Conservation (phyloP, 2,888 invertebrate species). For the Arrhopalites spinosus region DNA sequence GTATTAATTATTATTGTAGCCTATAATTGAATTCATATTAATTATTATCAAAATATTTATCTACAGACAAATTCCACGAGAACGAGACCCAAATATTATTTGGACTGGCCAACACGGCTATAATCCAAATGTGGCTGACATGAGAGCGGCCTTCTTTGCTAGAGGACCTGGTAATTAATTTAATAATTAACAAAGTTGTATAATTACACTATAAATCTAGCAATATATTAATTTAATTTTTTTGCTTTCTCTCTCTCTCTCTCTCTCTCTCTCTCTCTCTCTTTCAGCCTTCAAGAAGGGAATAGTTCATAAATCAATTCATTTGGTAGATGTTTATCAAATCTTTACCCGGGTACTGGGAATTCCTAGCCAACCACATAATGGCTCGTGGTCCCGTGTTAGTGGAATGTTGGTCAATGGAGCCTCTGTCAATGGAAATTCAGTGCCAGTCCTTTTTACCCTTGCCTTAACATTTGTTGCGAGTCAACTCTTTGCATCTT, state of each 20-base stretch:
- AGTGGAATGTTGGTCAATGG: conserved; percentile 49
- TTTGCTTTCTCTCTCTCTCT: not conserved
- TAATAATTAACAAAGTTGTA: not conserved
- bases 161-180: conserved; percentile 57
- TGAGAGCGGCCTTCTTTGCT: conserved; percentile 58
- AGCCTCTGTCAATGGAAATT: conserved; percentile 8
- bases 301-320: conserved; percentile 58
- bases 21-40: too few species aligned
- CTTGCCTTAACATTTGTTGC: conserved; percentile 26
- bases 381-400: conserved; percentile 51
- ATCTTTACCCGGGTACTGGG: conserved; percentile 61
- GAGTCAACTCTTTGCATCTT: not conserved
- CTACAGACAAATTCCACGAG: conserved; percentile 53
- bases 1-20: too few species aligned
- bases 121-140: conserved; percentile 56
- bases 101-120: conserved; percentile 57
- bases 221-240: too few species aligned
- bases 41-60: too few species aligned
- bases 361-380: conserved; percentile 59
- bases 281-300: conserved; percentile 59
- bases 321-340: conserved; percentile 62
- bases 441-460: not conserved
- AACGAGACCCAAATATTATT: conserved; percentile 22
- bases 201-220: not conserved
- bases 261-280: not conserved